phyloP scores from a whole-genome alignment of 2,888 invertebrate genomes.

The Cremastinae sp. region DNA sequence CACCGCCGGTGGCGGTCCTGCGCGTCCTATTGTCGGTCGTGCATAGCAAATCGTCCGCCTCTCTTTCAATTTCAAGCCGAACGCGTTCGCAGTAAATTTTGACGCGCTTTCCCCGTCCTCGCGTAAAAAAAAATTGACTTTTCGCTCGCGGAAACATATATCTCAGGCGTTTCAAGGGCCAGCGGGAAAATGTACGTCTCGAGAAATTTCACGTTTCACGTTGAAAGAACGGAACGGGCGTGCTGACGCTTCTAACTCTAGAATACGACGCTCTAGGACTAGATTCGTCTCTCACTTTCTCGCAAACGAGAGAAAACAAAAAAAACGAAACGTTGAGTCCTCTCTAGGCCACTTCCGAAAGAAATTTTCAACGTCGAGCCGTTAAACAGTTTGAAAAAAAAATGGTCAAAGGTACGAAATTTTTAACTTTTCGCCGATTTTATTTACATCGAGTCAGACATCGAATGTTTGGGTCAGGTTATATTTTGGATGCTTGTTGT shows the following conservation, averaged over 20 bases:
- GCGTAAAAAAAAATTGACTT: too few species aligned
- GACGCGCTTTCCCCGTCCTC: too few species aligned
- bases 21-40: neutral
- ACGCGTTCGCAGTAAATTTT: neutral
- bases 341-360: too few species aligned
- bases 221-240: conserved; percentile 54
- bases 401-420: conserved; percentile 57
- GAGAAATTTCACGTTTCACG: conserved; percentile 27
- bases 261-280: conserved; percentile 43
- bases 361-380: neutral
- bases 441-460: conserved; percentile 36
- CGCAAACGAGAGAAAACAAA: conserved; percentile 19
- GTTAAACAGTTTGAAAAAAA: conserved; percentile 10
- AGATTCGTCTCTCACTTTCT: conserved; percentile 45
- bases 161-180: too few species aligned
- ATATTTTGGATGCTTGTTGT: conserved; percentile 39
- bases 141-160: too few species aligned
- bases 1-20: too few species aligned
- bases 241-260: conserved; percentile 54
- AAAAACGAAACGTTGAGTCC: too few species aligned
- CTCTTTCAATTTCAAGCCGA: conserved; percentile 17
- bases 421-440: conserved; percentile 2
- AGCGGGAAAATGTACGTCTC: conserved; percentile 7
- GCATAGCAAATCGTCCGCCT: neutral
- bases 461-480: conserved; percentile 35